These are phyloP conservation scores for Melinaea menophilus DNA, from an alignment of 2,888 invertebrate genomes.

Conservation along the genomic window DNA sequence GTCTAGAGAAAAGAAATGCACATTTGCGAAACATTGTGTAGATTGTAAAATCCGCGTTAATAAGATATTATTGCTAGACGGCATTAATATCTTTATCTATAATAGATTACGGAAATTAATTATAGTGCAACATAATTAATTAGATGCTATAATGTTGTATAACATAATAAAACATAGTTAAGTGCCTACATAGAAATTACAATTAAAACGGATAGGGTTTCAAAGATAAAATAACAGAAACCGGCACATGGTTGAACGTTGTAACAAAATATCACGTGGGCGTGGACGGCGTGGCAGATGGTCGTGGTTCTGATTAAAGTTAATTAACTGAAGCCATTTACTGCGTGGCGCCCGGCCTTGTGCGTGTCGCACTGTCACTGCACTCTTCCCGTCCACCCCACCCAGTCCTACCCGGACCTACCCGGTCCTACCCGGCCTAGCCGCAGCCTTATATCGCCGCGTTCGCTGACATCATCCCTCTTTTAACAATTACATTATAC, in stretches of 20 bases:
- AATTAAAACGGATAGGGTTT: constrained; percentile 35
- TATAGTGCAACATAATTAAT: no score
- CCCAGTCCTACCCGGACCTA: constrained; percentile 1
- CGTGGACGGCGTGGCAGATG: constrained; percentile 69
- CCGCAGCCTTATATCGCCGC: constrained; percentile 30
- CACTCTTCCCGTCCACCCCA: constrained; percentile 27
- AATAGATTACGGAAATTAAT: no score
- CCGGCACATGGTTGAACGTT: constrained; percentile 40
- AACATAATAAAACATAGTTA: background rate
- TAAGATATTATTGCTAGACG: no score
- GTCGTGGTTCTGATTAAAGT: constrained; percentile 73
- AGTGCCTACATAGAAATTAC: constrained; percentile 5
- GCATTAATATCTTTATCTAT: no score
- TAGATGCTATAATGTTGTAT: background rate
- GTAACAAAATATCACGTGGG: constrained; percentile 68
- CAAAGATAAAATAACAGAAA: constrained; percentile 38
- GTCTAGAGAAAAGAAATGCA: no score
- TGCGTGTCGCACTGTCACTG: constrained; percentile 34
- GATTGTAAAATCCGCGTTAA: no score
- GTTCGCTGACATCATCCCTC: constrained; percentile 23
- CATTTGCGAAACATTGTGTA: no score
- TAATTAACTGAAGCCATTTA: constrained; percentile 78
- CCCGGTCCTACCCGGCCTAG: constrained; percentile 1
- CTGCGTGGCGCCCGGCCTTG: constrained; percentile 49
- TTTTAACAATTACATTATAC: constrained; percentile 10